Percentiles rank a stretch among this genome's conserved stretches.
Conservation (phyloP, 1,140 invertebrate genomes). For the Hesperophylax magnus region DNA sequence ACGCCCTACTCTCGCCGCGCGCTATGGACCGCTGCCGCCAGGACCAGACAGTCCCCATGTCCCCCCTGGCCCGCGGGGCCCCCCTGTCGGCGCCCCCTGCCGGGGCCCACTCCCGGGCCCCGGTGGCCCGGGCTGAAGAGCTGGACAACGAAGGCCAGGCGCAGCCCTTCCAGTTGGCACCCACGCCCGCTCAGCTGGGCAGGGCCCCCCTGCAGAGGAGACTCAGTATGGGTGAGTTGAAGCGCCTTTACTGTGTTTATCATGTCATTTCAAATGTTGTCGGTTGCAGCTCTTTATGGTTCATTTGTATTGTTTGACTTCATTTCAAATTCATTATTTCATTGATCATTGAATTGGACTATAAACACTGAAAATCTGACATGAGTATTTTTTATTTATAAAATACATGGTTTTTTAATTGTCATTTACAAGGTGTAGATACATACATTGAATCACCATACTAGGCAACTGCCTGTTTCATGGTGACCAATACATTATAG, state of each 20-base stretch:
- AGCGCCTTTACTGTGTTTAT: too few species aligned
- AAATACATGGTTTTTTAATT: too few species aligned
- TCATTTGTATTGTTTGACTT: too few species aligned
- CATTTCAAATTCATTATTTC: too few species aligned
- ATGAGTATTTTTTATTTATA: too few species aligned
- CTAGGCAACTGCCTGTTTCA: too few species aligned
- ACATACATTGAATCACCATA: too few species aligned
- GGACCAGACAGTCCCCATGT: slow-evolving; percentile 29
- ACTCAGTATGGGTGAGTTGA: slow-evolving; percentile 78
- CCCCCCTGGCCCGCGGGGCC: slow-evolving; percentile 54
- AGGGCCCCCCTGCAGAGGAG: slow-evolving; percentile 88
- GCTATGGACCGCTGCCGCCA: slow-evolving; percentile 7
- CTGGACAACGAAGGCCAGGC: slow-evolving; percentile 42
- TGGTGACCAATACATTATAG: too few species aligned
- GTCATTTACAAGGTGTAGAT: too few species aligned
- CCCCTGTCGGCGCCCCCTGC: slow-evolving; percentile 58
- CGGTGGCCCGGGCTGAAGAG: slow-evolving; percentile 50
- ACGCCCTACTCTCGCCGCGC: slow-evolving; percentile 40
- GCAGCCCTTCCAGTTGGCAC: slow-evolving; percentile 85
- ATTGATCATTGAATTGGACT: too few species aligned
- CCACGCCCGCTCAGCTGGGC: slow-evolving; percentile 93
- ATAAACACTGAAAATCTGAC: too few species aligned
- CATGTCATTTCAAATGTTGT: not conserved
- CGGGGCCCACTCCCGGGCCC: slow-evolving; percentile 59
- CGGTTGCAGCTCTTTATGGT: too few species aligned